Conservation (phyloP, 1,140 invertebrate genomes). For the Lepidurus arcticus region DNA sequence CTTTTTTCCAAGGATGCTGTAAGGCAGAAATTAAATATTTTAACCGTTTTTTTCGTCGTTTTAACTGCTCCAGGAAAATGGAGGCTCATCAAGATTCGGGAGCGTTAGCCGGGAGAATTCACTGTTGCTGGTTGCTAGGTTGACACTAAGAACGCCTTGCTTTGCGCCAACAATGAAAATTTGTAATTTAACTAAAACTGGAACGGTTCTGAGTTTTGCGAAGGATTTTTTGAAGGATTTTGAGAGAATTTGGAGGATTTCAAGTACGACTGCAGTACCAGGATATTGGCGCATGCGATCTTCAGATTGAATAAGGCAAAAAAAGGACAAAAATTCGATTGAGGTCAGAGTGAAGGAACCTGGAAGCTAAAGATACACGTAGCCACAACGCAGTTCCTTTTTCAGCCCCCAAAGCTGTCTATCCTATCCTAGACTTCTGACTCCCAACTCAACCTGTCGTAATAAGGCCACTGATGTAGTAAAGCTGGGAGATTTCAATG, state of each 20-base stretch:
- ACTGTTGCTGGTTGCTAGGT: background rate
- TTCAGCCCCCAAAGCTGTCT: slow-evolving; percentile 7
- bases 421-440: background rate
- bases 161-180: too few relatives aligned
- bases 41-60: background rate
- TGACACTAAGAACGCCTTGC: too few relatives aligned
- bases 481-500: background rate
- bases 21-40: background rate
- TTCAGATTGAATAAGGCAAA: background rate
- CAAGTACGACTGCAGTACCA: too few relatives aligned
- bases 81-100: background rate
- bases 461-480: slow-evolving; percentile 8
- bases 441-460: background rate
- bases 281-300: background rate
- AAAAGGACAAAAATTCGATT: background rate
- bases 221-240: too few relatives aligned
- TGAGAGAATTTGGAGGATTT: too few relatives aligned
- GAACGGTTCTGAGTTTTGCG: too few relatives aligned
- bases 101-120: slow-evolving; percentile 1
- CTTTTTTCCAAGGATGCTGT: background rate
- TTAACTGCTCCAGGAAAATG: background rate
- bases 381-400: background rate
- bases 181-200: too few relatives aligned
- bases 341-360: slow-evolving; percentile 12
- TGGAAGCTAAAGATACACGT: background rate